A percentile compares a stretch with the other conserved stretches of the same genome.
These are phyloP conservation scores for Huso huso DNA, from an alignment of 2,797 vertebrate genomes.

Conservation along the genomic window DNA sequence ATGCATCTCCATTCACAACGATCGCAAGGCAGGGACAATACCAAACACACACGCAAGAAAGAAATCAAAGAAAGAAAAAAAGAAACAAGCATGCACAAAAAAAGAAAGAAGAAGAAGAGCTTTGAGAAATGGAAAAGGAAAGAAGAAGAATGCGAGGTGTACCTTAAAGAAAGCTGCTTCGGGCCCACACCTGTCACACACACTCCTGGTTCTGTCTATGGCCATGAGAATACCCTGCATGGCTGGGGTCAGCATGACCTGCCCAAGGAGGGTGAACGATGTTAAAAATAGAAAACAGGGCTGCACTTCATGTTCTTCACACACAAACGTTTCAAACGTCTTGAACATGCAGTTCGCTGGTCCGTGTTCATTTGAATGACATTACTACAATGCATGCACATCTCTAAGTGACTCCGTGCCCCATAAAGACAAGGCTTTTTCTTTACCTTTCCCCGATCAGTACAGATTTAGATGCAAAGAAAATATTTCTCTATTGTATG, in stretches of 20 bases:
- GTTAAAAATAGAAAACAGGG: constrained; percentile 48
- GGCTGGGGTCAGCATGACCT: constrained; percentile 98
- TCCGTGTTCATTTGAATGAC: not conserved
- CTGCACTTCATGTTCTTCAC: constrained; percentile 35
- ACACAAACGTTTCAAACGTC: not conserved
- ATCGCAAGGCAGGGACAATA: no score
- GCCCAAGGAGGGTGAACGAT: constrained; percentile 60
- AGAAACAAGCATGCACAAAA: constrained; percentile 21
- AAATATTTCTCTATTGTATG: no score
- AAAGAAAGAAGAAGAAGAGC: constrained; percentile 14
- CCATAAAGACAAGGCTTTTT: not conserved
- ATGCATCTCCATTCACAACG: no score
- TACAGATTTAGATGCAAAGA: no score
- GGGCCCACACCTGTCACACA: constrained; percentile 94
- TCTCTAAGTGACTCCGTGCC: not conserved
- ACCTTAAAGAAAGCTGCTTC: constrained; percentile 99
- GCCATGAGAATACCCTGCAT: constrained; percentile 99
- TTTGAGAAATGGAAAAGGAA: constrained; percentile 24
- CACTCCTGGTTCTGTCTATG: constrained; percentile 94
- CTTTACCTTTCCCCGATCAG: no score
- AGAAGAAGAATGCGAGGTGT: constrained; percentile 55
- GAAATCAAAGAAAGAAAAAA: constrained; percentile 16
- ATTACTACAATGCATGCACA: not conserved
- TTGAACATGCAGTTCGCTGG: not conserved
- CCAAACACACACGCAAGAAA: constrained; percentile 19